Conservation (phyloP, 2,113 vertebrate genomes). For the Actenoides hombroni region DNA sequence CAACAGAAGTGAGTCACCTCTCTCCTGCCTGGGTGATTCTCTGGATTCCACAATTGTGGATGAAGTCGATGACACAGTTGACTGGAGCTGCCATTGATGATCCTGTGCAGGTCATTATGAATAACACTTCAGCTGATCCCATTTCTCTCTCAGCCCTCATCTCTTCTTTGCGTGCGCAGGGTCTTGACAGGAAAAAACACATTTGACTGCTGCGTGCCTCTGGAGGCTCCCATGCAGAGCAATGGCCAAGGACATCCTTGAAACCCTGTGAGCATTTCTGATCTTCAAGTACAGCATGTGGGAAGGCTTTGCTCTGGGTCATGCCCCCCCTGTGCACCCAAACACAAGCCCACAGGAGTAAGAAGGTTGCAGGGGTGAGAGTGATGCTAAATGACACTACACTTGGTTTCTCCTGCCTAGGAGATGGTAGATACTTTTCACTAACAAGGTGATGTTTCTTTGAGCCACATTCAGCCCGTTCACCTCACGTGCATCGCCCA, state of each 20-base stretch:
- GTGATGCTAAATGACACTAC: not conserved
- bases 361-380: not conserved
- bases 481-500: accelerated
- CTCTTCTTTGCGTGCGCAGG: not conserved
- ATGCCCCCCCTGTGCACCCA: not conserved
- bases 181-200: not conserved
- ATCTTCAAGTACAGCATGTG: accelerated
- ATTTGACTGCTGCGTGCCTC: accelerated
- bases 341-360: not conserved
- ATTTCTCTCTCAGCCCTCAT: not conserved
- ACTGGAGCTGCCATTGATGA: not conserved
- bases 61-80: not conserved
- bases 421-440: not conserved
- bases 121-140: not conserved
- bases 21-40: not conserved
- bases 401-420: not conserved
- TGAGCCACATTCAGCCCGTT: not conserved
- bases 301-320: not conserved
- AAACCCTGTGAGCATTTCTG: not conserved
- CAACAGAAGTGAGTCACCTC: not conserved
- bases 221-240: not conserved
- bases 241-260: not conserved
- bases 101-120: not conserved
- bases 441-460: not conserved
- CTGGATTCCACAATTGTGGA: not conserved